Base-by-base conservation (phyloP, 1,140 invertebrate species). In the Oscheius sp. region DNA sequence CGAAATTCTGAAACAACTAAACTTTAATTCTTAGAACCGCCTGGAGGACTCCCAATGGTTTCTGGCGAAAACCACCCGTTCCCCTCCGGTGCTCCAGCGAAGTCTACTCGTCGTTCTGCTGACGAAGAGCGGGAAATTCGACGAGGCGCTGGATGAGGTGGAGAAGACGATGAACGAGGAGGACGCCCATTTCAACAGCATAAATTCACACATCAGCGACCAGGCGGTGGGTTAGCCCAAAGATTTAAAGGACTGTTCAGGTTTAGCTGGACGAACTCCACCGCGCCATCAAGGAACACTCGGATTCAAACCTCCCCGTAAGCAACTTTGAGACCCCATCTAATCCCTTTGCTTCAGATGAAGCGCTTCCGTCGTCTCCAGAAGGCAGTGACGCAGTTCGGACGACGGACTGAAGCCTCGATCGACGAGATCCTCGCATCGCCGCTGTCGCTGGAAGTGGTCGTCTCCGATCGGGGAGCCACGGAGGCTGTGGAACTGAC, bases 331-430 rank as follows among this genome's bases (percentile, higher is more conserved):
- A n/a, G n/a, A n/a, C n/a, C n/a, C n/a, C n/a, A n/a, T n/a, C n/a
- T n/a, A n/a, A n/a, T n/a, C n/a, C n/a, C n/a, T n/a, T n/a, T n/a
- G n/a, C n/a, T 55, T 55, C 38, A 59, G 36, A 68, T 68, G 67
- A 68, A 59, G 45, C 32, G 52, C 29, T 68, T 68, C n/a, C 67
- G 67, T 18, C 52, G 55, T 38, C 32, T 68, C 2, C 67, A 68
- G 23, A 13, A 38, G 34, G 7, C 34, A 3, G 15, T 68, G 13
- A 68, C 67, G 15, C 52, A 68, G 34, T 68, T 59, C 35, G 67
- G 26, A 1, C 49, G 67, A n/a, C 26, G 67, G 42, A 68, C 67
- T 3, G 20, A 38, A 3, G 35, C 52, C 10, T 29, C 36, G 10
- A 59, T 68, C n/a, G 67, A 68, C 29, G 67, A 68, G 1, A 2